Base-by-base conservation (phyloP, 2,113 vertebrate genomes). In the Aphyosemion australe region DNA sequence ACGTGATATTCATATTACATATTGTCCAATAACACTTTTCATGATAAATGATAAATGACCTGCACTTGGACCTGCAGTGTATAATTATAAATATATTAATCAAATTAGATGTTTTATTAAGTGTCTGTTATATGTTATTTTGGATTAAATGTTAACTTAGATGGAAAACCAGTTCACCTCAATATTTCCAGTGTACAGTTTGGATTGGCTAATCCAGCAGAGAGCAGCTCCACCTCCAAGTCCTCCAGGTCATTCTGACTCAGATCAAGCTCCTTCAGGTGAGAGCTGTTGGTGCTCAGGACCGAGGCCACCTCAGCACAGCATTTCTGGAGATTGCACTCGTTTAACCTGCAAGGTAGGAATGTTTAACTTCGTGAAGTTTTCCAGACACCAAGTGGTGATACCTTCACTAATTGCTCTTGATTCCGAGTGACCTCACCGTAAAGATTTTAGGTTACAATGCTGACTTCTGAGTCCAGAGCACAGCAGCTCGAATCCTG, bases 371-470 rank as follows among this genome's bases (percentile, higher is more conserved):
- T 7, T 41, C 2, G 2, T 41, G 39, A 41, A 12, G 8, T 26
- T 26, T 26, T 26, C 26, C 26, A 26, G 26, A n/a, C n/a, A n/a
- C n/a, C n/a, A n/a, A n/a, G n/a, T n/a, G n/a, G n/a, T n/a, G n/a
- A n/a, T n/a, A n/a, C n/a, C n/a, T n/a, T 39, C 37, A 9, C 11
- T 1, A 55, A 19, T 21, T 8, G 49, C 39, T 53, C 37, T 0
- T 42, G 12, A 54, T 18, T 6, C 12, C 18, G 21, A 0, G 1
- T 20, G 9, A 51, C 1, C 74, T 79, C 19, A 84, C 85, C 78
- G 74, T 26, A 87, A 65, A 16, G 34, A 70, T 45, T 73, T 19
- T 31, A 88, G 73, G 52, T 65, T 65, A 31, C 61, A 81, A 46
- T 37, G 12, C 37, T 46, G 74, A 63, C 56, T 58, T n/a, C 53